These are phyloP conservation scores for Parnassius apollo DNA, from an alignment of 2,888 invertebrate species.

Conservation along the genomic window DNA sequence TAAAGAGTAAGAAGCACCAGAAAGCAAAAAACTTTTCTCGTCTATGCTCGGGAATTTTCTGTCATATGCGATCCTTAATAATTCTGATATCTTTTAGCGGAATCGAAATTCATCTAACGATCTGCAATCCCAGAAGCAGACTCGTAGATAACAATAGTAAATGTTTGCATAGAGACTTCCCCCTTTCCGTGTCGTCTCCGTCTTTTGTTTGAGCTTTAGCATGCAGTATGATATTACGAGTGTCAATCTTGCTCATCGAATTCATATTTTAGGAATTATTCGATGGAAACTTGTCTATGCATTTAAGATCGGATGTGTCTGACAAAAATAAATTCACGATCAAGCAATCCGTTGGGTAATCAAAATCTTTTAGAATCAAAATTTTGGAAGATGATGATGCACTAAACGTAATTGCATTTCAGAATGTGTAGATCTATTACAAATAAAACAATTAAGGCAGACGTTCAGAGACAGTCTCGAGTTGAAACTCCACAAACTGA, in stretches of 20 bases:
- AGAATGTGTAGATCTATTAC: too few relatives aligned
- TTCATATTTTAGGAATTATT: conserved; percentile 18
- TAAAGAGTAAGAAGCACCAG: too few relatives aligned
- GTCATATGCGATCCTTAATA: conserved; percentile 9
- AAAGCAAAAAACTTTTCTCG: conserved; percentile 11
- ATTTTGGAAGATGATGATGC: neutral
- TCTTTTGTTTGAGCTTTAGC: conserved; percentile 30
- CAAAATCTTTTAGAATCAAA: neutral
- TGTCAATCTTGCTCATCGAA: conserved; percentile 20
- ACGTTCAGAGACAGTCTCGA: neutral
- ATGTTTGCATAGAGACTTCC: conserved; percentile 27
- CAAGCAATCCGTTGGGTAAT: conserved; percentile 8
- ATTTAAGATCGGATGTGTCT: conserved; percentile 19
- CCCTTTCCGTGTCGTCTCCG: conserved; percentile 20
- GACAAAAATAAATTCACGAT: conserved; percentile 15
- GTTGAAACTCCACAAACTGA: too few relatives aligned
- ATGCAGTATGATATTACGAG: conserved; percentile 22
- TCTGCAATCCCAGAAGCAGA: conserved; percentile 21
- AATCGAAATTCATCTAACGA: conserved; percentile 19
- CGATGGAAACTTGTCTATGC: conserved; percentile 10
- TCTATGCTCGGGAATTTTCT: neutral
- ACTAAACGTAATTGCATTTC: too few relatives aligned
- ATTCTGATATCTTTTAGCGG: conserved; percentile 13
- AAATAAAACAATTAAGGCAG: neutral
- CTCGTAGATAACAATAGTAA: conserved; percentile 27